phyloP scores from a whole-genome alignment of 2,113 vertebrate genomes.

The Campylorhamphus procurvoides region DNA sequence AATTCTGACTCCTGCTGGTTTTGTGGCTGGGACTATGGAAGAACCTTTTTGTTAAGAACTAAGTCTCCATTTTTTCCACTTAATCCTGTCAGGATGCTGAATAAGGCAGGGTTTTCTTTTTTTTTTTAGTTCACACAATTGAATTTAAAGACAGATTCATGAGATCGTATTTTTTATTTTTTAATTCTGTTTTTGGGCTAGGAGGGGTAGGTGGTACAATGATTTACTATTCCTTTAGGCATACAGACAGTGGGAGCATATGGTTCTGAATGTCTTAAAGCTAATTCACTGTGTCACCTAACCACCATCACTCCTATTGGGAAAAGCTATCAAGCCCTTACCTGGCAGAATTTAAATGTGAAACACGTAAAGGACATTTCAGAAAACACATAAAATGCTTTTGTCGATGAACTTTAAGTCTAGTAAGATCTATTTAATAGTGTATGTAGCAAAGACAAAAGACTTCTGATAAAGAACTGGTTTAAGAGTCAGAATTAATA shows the following conservation, averaged over 20 bases:
- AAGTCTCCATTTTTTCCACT: background rate
- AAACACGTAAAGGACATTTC: slow-evolving; percentile 56
- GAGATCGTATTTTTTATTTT: background rate
- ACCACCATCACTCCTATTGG: background rate
- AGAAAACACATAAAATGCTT: slow-evolving; percentile 48
- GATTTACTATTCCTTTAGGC: background rate
- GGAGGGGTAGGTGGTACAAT: rapidly evolving
- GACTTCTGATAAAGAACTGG: slow-evolving; percentile 8
- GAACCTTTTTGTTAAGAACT: background rate
- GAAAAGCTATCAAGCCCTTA: slow-evolving; percentile 32
- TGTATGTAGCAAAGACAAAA: background rate
- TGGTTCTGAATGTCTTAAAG: slow-evolving; percentile 7
- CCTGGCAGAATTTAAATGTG: slow-evolving; percentile 58
- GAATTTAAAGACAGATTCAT: background rate
- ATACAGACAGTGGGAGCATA: background rate
- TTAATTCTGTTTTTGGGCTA: too few relatives aligned
- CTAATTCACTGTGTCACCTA: slow-evolving; percentile 60
- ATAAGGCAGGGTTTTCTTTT: background rate
- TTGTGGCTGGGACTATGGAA: background rate
- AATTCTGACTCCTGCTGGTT: background rate
- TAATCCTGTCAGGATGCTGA: background rate
- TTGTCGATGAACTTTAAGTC: slow-evolving; percentile 53
- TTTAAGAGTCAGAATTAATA: slow-evolving; percentile 52
- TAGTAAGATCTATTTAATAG: slow-evolving; percentile 35
- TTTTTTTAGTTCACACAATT: background rate